A percentile compares a stretch with the other conserved stretches of the same genome.
Conservation (phyloP, 2,797 vertebrate genomes). For the Spatula versicolor region DNA sequence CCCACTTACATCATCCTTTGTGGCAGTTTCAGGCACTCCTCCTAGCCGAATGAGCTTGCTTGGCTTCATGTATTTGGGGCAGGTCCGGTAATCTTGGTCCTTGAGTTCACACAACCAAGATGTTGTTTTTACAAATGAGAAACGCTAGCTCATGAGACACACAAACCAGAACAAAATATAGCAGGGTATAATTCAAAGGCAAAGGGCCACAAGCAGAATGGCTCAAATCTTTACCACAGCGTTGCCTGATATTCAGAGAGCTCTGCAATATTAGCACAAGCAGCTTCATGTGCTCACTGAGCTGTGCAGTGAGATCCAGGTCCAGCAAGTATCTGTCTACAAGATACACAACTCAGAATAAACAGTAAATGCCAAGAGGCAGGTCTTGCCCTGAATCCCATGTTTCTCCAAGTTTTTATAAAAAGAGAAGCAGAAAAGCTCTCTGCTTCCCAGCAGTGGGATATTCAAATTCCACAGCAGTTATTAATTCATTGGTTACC, state of each 20-base stretch:
- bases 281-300: not conserved
- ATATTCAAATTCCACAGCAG: not conserved
- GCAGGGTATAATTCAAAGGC: not conserved
- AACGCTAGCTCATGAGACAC: not conserved
- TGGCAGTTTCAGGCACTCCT: conserved; percentile 94
- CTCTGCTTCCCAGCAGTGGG: not conserved
- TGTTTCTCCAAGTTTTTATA: not conserved
- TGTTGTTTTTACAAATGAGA: conserved; percentile 58
- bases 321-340: not conserved
- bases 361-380: not conserved
- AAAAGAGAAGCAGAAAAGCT: not conserved
- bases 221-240: not conserved
- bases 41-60: conserved; percentile 91
- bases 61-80: conserved; percentile 86
- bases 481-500: not conserved
- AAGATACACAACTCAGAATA: not conserved
- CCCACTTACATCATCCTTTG: conserved; percentile 91
- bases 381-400: not conserved
- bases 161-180: not conserved
- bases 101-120: conserved; percentile 73
- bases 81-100: conserved; percentile 84
- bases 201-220: not conserved
- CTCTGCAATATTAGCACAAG: not conserved
- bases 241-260: not conserved
- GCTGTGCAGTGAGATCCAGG: not conserved